Evolutionary conservation across 2,888 invertebrate species (phyloP).

Genomic region (Andrena minutula): DNA sequence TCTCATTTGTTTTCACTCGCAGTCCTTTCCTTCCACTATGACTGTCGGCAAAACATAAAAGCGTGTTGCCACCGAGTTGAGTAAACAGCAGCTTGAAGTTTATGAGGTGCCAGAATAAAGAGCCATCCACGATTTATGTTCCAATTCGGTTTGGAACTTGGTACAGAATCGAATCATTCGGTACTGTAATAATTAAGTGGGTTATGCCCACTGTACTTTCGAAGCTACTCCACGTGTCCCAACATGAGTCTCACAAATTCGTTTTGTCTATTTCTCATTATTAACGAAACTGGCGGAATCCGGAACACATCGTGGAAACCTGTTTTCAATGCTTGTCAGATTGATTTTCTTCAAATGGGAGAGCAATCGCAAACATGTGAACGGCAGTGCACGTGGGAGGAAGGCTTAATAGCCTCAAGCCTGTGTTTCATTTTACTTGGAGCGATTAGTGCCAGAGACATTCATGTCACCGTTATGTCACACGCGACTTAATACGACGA

Average conservation of each 20-base stretch:
- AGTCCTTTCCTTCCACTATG: too few species aligned
- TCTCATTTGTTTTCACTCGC: too few species aligned
- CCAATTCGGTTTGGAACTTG: too few species aligned
- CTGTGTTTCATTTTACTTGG: conserved; percentile 45
- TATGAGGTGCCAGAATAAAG: too few species aligned
- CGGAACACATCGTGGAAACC: conserved; percentile 14
- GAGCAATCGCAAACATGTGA: conserved; percentile 3
- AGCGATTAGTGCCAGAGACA: conserved; percentile 46
- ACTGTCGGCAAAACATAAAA: too few species aligned
- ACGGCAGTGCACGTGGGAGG: conserved; percentile 18
- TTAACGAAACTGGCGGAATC: background rate
- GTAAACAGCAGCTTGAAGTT: too few species aligned
- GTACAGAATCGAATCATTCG: too few species aligned
- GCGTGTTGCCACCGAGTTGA: too few species aligned
- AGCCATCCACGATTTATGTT: too few species aligned
- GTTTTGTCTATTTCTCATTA: background rate
- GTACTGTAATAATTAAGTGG: too few species aligned
- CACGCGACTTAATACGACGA: conserved; percentile 52
- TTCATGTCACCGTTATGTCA: conserved; percentile 64
- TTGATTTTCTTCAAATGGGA: conserved; percentile 10
- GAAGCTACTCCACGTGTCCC: too few species aligned
- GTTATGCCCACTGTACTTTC: too few species aligned
- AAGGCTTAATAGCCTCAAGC: conserved; percentile 21
- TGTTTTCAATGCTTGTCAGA: background rate
- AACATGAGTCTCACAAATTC: background rate